Conservation (phyloP, 2,888 invertebrate genomes). For the Candidula unifasciata region DNA sequence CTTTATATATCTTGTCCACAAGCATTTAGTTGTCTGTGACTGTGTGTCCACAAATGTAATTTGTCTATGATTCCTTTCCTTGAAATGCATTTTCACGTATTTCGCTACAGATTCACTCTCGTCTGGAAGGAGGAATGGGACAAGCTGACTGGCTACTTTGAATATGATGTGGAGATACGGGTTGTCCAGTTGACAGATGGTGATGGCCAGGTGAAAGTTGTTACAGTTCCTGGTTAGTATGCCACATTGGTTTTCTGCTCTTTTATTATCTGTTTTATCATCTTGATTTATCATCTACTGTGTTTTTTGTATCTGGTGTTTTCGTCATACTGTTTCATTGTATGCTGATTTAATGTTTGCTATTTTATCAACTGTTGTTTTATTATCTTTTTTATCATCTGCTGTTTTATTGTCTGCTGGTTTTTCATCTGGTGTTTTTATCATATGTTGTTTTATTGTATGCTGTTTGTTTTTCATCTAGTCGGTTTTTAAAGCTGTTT, state of each 20-base stretch:
- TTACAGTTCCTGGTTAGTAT: constrained; percentile 45
- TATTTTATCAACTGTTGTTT: no score
- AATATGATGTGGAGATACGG: constrained; percentile 67
- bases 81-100: background rate
- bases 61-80: background rate
- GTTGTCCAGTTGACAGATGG: constrained; percentile 57
- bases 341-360: no score
- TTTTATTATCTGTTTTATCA: background rate
- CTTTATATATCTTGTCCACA: no score
- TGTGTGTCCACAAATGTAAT: background rate
- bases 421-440: no score
- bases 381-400: no score
- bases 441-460: no score
- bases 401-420: no score
- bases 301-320: no score
- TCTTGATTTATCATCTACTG: no score
- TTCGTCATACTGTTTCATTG: background rate
- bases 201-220: constrained; percentile 32
- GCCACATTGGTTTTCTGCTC: background rate
- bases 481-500: no score
- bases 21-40: background rate
- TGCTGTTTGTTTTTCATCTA: no score
- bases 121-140: constrained; percentile 71
- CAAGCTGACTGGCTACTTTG: constrained; percentile 60
- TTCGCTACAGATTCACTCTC: constrained; percentile 53